Base-by-base conservation (phyloP, 2,797 vertebrate genomes). In the Eutrigla gurnardus region DNA sequence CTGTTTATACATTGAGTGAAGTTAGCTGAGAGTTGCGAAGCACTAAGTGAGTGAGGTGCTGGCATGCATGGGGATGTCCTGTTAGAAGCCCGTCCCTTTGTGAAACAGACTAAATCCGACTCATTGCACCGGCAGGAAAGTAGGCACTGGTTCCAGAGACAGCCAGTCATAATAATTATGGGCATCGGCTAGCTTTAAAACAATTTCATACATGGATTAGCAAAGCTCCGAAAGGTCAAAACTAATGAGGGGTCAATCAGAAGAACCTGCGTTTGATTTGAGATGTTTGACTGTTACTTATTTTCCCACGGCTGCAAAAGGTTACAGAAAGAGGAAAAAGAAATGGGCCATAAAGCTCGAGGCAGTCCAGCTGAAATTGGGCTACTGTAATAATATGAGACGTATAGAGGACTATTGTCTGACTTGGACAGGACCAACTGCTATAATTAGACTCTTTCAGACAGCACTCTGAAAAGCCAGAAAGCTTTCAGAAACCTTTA, bases 151-250 rank as follows among this genome's bases (percentile, higher is more conserved):
- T 65, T 89, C 84, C 67, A 89, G 77, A 82, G 70, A 69, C 83
- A 89, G 78, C 73, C 83, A 78, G 79, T 81, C 86, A 82, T 75
- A 78, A 88, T 91, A 81, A 89, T 89, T 86, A 88, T 80, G 73
- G 63, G 80, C 84, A 93, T 82, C 81, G 68, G 91, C 83, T 81
- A 75, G 82, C 75, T 93, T 92, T 92, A 86, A 94, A 93, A 88
- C 88, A 91, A 90, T 94, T 94, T 93, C 88, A 94, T 86, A 91
- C 88, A 88, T 90, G 91, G 85, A 90, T 92, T 90, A 90, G 73
- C 86, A 88, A 83, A 90, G 82, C 86, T 85, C 78, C 3, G 55
- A 87, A 85, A 88, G 90, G 91, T 91, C 81, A 75, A 57, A 59
- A 80, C 84, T 90, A 92, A 94, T 87, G 88, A 93, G 83, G 65